Conservation (phyloP, 2,797 vertebrate genomes). For the Eupleurogrammus muticus region DNA sequence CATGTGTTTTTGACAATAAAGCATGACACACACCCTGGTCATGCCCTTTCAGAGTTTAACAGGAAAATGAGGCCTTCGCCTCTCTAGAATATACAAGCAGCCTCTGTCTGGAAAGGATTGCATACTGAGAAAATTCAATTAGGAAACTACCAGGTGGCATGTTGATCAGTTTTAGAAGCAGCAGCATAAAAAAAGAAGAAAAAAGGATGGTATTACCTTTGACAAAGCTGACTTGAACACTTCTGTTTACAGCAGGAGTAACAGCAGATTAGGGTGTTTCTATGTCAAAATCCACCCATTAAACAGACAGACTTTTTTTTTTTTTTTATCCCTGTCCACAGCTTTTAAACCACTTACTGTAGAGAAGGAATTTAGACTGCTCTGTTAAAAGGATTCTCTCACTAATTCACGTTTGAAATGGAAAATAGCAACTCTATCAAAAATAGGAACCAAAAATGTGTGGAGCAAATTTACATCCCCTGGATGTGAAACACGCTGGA, state of each 20-base stretch:
- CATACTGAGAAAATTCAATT: constrained; percentile 21
- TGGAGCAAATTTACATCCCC: constrained; percentile 55
- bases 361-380: constrained; percentile 63
- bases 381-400: constrained; percentile 65
- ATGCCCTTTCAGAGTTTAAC: neutral
- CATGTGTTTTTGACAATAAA: constrained; percentile 13
- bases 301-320: constrained; percentile 73
- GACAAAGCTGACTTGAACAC: constrained; percentile 72
- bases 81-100: constrained; percentile 8
- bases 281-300: constrained; percentile 77
- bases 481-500: constrained; percentile 35
- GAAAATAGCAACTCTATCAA: constrained; percentile 69
- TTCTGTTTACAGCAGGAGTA: constrained; percentile 76
- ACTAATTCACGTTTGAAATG: constrained; percentile 77
- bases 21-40: neutral
- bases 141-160: constrained; percentile 16
- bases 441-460: constrained; percentile 53
- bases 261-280: constrained; percentile 81
- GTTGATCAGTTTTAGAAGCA: constrained; percentile 49
- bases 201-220: constrained; percentile 61
- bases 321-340: constrained; percentile 72
- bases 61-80: neutral
- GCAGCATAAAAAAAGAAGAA: constrained; percentile 29
- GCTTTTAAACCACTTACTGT: constrained; percentile 79
- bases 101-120: constrained; percentile 16